These are phyloP conservation scores for Hylaea fasciaria DNA, from an alignment of 2,888 invertebrate genomes.

Conservation along the genomic window DNA sequence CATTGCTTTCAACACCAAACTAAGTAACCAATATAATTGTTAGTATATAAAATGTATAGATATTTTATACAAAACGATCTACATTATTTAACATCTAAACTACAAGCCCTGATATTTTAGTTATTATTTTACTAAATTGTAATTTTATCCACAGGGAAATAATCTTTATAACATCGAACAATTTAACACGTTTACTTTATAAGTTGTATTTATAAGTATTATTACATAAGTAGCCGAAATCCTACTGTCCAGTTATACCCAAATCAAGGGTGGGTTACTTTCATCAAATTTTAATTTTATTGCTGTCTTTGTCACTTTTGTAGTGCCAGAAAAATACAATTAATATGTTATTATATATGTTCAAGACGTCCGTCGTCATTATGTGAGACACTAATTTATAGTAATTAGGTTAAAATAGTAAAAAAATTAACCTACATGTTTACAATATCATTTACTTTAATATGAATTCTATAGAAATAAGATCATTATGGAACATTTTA, in stretches of 20 bases:
- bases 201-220: constrained; percentile 14
- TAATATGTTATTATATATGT: no score
- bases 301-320: no score
- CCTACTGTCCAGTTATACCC: constrained; percentile 6
- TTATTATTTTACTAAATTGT: constrained; percentile 23
- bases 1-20: constrained; percentile 68
- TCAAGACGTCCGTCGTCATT: no score
- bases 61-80: constrained; percentile 48
- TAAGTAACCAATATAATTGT: constrained; percentile 58
- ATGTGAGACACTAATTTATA: no score
- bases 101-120: constrained; percentile 51
- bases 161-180: constrained; percentile 34
- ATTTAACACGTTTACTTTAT: constrained; percentile 24
- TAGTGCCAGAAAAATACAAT: no score
- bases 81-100: constrained; percentile 46
- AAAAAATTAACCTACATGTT: no score
- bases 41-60: constrained; percentile 48
- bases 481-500: no score
- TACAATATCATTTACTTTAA: no score
- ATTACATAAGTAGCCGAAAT: background rate
- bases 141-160: constrained; percentile 29
- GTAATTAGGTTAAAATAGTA: no score
- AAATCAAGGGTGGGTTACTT: background rate
- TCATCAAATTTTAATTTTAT: no score
- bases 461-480: no score